Evolutionary conservation across 2,888 invertebrate species (phyloP).

Genomic region (Tipula vernalis): DNA sequence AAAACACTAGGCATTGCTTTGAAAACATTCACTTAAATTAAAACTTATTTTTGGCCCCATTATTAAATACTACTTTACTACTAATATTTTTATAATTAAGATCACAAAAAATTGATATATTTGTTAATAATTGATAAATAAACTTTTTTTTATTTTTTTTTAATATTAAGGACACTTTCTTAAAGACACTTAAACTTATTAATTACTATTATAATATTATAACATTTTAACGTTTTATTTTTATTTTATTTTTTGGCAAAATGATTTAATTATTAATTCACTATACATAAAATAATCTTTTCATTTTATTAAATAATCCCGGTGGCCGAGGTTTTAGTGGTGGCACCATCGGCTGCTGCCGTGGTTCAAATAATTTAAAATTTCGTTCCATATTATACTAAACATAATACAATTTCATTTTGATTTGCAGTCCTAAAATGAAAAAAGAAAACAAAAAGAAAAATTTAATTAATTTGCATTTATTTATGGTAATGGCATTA

Average conservation of each 20-base stretch:
- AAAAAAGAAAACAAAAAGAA: constrained; percentile 9
- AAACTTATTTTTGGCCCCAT: neutral
- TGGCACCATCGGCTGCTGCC: constrained; percentile 26
- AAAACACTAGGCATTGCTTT: neutral
- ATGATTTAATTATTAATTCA: neutral
- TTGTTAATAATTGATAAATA: neutral
- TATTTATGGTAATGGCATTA: neutral
- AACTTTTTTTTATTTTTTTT: neutral
- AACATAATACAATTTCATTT: constrained; percentile 11
- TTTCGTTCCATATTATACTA: constrained; percentile 23
- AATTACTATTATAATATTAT: neutral
- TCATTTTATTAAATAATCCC: constrained; percentile 17
- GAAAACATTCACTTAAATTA: neutral
- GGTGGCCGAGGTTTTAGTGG: constrained; percentile 29
- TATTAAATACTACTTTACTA: neutral
- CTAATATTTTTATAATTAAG: neutral
- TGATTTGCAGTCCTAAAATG: neutral
- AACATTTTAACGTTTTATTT: neutral
- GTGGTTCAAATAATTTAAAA: constrained; percentile 19
- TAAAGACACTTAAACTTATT: constrained; percentile 16
- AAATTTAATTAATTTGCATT: constrained; percentile 10
- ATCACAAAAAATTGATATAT: constrained; percentile 4
- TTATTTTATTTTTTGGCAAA: constrained; percentile 10
- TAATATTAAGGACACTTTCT: constrained; percentile 16
- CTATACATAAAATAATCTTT: neutral